Evolutionary conservation across 2,888 invertebrate species (phyloP).

Genomic region (Temnothorax ravouxi): DNA sequence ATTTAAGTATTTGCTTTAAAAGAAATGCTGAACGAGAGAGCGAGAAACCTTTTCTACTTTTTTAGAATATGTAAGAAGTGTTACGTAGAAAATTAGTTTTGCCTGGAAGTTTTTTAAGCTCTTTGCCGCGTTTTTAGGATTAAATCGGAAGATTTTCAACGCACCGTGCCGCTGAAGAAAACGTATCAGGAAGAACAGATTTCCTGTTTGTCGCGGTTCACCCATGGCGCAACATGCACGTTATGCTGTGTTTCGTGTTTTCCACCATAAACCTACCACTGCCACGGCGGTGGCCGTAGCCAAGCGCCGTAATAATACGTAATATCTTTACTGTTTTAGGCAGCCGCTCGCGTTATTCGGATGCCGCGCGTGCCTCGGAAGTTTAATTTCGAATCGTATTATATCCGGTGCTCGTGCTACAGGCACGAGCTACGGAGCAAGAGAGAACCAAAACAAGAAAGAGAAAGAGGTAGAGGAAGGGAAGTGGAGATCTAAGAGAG

Average conservation of each 20-base stretch:
- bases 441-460: conserved; percentile 37
- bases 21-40: neutral
- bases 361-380: conserved; percentile 84
- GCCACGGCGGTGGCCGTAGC: conserved; percentile 62
- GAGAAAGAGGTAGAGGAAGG: conserved; percentile 30
- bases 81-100: conserved; percentile 18
- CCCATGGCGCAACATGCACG: conserved; percentile 24
- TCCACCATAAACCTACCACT: conserved; percentile 44
- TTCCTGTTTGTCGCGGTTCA: conserved; percentile 2
- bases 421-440: conserved; percentile 34
- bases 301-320: conserved; percentile 84
- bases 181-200: conserved; percentile 14
- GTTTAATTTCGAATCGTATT: conserved; percentile 85
- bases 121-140: neutral
- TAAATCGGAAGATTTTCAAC: neutral
- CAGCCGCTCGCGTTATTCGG: conserved; percentile 84
- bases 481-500: conserved; percentile 39
- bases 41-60: neutral
- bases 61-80: neutral
- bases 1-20: neutral
- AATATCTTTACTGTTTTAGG: conserved; percentile 85
- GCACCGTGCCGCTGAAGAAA: neutral
- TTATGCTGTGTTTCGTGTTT: conserved; percentile 26
- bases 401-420: conserved; percentile 78
- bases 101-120: neutral